These are phyloP conservation scores for Karalla daura DNA, from an alignment of 2,797 vertebrate species.

Conservation along the genomic window DNA sequence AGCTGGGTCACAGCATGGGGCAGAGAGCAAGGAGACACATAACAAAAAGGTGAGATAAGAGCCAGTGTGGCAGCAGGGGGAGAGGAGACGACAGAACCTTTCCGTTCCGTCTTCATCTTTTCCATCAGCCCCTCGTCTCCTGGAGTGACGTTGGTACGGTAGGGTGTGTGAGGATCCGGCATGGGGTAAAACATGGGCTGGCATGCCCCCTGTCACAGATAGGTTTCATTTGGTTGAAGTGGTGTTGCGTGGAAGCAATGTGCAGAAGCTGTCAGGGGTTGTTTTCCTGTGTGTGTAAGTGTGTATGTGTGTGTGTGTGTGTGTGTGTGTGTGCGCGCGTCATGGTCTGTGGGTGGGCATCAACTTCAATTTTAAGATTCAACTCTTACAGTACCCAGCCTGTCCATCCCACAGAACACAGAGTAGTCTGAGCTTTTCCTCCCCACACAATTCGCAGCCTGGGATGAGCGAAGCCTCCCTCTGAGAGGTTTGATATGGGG, in stretches of 20 bases:
- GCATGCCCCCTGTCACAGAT: constrained; percentile 48
- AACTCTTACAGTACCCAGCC: constrained; percentile 19
- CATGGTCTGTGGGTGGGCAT: constrained; percentile 49
- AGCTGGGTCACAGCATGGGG: constrained; percentile 60
- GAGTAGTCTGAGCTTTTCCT: neutral
- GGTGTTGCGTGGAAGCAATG: constrained; percentile 40
- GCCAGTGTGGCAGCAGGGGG: constrained; percentile 40
- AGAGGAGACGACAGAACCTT: constrained; percentile 31
- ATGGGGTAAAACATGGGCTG: constrained; percentile 28
- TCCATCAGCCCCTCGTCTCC: constrained; percentile 33
- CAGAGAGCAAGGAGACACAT: constrained; percentile 51
- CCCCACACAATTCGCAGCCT: constrained; percentile 15
- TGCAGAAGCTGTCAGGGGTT: constrained; percentile 11
- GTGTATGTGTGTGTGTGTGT: neutral
- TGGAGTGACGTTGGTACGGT: constrained; percentile 8
- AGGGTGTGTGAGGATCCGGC: constrained; percentile 26
- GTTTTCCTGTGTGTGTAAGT: neutral
- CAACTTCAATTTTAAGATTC: constrained; percentile 53
- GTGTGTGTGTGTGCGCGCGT: constrained; percentile 4
- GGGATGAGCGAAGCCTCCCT: constrained; percentile 5
- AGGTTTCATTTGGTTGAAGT: constrained; percentile 52
- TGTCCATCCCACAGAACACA: constrained; percentile 17
- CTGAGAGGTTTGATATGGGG: neutral
- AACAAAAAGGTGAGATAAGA: constrained; percentile 57
- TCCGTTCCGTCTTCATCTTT: constrained; percentile 54